Percentiles rank a stretch among this genome's conserved stretches.
Evolutionary conservation across 2,888 invertebrate genomes (phyloP).

Genomic region (Tridacna gigas): DNA sequence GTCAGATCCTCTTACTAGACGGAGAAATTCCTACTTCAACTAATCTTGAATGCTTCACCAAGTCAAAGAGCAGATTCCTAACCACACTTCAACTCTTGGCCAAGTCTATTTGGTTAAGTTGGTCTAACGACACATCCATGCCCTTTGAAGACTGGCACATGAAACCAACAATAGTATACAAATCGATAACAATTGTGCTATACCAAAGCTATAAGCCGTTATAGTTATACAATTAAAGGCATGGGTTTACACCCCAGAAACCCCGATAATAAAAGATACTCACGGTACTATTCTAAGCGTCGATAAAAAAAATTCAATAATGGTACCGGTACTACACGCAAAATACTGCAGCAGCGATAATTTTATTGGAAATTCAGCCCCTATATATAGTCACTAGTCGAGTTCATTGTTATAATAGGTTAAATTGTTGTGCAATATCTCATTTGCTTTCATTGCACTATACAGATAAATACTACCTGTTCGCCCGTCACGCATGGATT

Average conservation of each 20-base stretch:
- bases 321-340: not conserved
- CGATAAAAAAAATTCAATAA: not conserved
- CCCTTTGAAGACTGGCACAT: no score
- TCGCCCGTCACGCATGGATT: not conserved
- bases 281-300: not conserved
- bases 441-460: not conserved
- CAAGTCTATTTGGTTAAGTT: no score
- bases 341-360: not conserved
- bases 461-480: not conserved
- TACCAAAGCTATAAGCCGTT: no score
- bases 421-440: not conserved
- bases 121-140: no score
- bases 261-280: not conserved
- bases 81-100: no score
- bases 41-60: not conserved
- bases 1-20: constrained; percentile 9
- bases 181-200: no score
- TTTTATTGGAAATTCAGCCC: not conserved
- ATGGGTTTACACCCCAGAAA: not conserved
- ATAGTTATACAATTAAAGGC: no score
- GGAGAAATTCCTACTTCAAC: constrained; percentile 13
- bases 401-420: not conserved
- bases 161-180: no score
- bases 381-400: not conserved
- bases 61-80: not conserved